Percentiles rank a stretch among this genome's conserved stretches.
These are phyloP conservation scores for Mustela lutreola DNA, from an alignment of 2,113 vertebrate genomes.

Conservation along the genomic window DNA sequence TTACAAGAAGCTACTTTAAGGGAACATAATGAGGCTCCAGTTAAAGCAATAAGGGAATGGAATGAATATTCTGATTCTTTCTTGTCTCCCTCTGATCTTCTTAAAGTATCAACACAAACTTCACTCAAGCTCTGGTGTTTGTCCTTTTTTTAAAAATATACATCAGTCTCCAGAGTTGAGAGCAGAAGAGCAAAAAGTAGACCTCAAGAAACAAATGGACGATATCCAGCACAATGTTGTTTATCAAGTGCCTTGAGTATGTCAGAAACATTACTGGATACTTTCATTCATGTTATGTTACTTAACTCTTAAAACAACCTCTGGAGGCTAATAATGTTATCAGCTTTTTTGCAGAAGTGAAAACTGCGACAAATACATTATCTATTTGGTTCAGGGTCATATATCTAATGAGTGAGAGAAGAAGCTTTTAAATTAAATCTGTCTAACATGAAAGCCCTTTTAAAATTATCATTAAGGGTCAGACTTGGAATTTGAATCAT, in stretches of 20 bases:
- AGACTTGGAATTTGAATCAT: not conserved
- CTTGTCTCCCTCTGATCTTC: not conserved
- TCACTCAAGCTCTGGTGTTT: not conserved
- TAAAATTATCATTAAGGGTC: not conserved
- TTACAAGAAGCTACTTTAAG: not conserved
- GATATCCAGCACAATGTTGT: not conserved
- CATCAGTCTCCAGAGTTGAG: not conserved
- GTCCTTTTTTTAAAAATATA: not conserved
- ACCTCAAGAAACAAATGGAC: not conserved
- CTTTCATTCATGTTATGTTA: not conserved
- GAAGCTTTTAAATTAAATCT: not conserved
- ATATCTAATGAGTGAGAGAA: not conserved
- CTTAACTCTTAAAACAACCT: not conserved
- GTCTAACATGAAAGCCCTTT: not conserved
- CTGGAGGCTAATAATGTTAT: not conserved
- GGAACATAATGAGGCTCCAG: not conserved
- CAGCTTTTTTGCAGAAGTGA: not conserved
- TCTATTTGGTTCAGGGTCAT: not conserved
- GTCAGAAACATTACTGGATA: not conserved
- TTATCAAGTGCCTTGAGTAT: not conserved
- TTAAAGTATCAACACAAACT: not conserved
- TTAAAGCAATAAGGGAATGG: not conserved
- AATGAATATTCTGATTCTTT: not conserved
- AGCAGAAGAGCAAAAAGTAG: not conserved
- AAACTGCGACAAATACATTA: not conserved